Conservation (phyloP, 2,113 vertebrate genomes). For the Acrocephalus arundinaceus region DNA sequence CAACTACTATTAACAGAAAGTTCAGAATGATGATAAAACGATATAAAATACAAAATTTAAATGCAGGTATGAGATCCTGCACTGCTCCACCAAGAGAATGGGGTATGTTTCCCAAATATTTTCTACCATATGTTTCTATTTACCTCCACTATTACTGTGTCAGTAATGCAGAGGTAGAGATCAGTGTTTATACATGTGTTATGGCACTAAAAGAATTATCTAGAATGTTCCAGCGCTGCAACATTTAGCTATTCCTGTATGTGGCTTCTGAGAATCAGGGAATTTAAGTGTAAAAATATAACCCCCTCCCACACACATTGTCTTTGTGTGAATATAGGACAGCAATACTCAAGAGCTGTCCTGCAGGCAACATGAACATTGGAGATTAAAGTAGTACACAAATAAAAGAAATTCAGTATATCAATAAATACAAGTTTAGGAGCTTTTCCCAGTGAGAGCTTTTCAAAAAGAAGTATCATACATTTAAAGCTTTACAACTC, state of each 20-base stretch:
- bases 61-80: not conserved
- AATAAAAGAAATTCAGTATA: not conserved
- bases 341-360: not conserved
- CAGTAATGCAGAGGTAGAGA: not conserved
- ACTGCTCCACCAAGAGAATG: not conserved
- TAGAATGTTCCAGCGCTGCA: not conserved
- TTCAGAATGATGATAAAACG: not conserved
- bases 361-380: not conserved
- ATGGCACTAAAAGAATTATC: not conserved
- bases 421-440: not conserved
- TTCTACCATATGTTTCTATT: not conserved
- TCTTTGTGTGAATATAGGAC: not conserved
- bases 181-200: not conserved
- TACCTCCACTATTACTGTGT: not conserved
- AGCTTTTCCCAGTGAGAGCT: not conserved
- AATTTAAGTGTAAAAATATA: not conserved
- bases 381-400: not conserved
- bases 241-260: not conserved
- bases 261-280: not conserved
- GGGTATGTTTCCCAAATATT: not conserved
- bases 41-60: not conserved
- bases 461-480: not conserved
- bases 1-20: not conserved
- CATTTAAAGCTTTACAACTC: not conserved
- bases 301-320: not conserved